A percentile compares a stretch with the other conserved stretches of the same genome.
Evolutionary conservation across 2,888 invertebrate genomes (phyloP).

Genomic region (Mystacides longicornis): DNA sequence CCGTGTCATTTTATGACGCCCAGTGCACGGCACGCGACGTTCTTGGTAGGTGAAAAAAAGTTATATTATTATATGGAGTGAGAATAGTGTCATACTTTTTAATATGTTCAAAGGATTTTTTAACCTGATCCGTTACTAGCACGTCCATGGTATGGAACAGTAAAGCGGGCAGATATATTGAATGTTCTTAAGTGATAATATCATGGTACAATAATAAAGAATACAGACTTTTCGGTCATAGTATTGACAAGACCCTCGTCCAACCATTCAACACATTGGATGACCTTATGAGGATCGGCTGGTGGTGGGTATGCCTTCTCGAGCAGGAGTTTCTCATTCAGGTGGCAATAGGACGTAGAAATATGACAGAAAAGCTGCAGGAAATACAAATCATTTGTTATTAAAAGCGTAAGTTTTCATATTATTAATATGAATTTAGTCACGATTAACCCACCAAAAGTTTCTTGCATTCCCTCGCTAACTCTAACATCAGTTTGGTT

Average conservation of each 20-base stretch:
- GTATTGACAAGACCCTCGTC: constrained; percentile 59
- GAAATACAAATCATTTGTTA: not conserved
- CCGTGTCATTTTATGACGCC: too few relatives aligned
- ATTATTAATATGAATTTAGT: too few relatives aligned
- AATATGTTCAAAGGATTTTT: too few relatives aligned
- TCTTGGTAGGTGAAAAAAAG: too few relatives aligned
- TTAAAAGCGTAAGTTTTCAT: not conserved
- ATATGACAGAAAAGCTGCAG: constrained; percentile 65
- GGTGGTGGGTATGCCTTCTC: constrained; percentile 85
- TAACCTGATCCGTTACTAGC: too few relatives aligned
- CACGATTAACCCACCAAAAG: constrained; percentile 53
- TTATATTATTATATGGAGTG: too few relatives aligned
- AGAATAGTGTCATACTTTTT: too few relatives aligned
- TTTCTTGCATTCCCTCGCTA: constrained; percentile 71
- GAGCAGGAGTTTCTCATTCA: constrained; percentile 70
- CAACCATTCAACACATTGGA: constrained; percentile 73
- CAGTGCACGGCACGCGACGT: too few relatives aligned
- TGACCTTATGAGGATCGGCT: constrained; percentile 65
- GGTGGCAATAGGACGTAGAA: constrained; percentile 88
- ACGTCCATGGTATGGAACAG: not conserved
- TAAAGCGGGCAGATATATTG: not conserved
- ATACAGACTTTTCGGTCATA: constrained; percentile 53
- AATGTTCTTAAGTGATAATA: not conserved
- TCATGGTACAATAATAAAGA: too few relatives aligned
- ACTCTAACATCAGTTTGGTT: constrained; percentile 76